Evolutionary conservation across 2,113 vertebrate genomes (phyloP).

Genomic region (Lamprologus sp.): DNA sequence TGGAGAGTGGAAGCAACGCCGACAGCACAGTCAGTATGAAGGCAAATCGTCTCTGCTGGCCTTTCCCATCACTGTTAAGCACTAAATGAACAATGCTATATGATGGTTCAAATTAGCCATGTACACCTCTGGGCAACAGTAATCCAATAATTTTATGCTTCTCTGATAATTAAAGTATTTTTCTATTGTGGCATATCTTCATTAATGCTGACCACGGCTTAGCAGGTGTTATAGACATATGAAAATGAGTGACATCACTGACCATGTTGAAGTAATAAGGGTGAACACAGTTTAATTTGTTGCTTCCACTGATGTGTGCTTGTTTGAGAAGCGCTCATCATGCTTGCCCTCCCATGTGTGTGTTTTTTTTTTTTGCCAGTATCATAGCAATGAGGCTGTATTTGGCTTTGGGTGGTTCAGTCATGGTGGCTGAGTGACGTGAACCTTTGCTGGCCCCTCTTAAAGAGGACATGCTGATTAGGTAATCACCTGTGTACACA

Average conservation of each 20-base stretch:
- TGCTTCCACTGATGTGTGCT: background rate
- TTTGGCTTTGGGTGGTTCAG: constrained; percentile 40
- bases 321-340: background rate
- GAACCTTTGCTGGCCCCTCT: constrained; percentile 66
- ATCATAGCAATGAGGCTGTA: constrained; percentile 37
- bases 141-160: background rate
- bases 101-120: background rate
- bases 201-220: background rate
- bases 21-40: background rate
- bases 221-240: background rate
- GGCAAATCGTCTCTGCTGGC: background rate
- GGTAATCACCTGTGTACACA: constrained; percentile 78
- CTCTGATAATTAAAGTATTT: background rate
- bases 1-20: background rate
- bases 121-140: background rate
- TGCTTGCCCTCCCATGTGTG: background rate
- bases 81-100: background rate
- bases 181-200: background rate
- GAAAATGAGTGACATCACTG: background rate
- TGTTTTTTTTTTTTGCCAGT: background rate
- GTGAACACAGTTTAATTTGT: background rate
- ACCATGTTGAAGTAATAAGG: background rate
- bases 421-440: constrained; percentile 62
- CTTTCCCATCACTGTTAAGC: background rate
- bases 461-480: constrained; percentile 65